Evolutionary conservation across 2,113 vertebrate genomes (phyloP).

Genomic region (Cnemophilus loriae): DNA sequence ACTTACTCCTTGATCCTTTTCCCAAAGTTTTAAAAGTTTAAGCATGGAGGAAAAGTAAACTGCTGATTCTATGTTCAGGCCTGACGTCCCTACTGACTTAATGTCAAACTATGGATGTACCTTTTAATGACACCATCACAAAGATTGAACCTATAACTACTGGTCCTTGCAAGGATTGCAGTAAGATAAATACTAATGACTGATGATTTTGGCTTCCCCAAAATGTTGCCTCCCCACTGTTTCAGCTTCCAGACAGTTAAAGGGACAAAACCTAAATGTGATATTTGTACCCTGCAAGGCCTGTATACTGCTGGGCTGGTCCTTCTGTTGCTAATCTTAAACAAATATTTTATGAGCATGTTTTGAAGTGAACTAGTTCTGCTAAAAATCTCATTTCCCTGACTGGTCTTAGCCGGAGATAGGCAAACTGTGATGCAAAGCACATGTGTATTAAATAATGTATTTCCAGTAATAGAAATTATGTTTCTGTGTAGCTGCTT

Average conservation of each 20-base stretch:
- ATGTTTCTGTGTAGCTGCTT: slow-evolving; percentile 6
- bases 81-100: neutral
- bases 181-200: neutral
- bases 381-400: slow-evolving; percentile 24
- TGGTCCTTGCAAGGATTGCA: neutral
- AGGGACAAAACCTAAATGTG: neutral
- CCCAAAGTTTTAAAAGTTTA: neutral
- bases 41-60: neutral
- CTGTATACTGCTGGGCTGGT: neutral
- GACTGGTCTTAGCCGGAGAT: neutral
- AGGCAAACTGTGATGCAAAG: neutral
- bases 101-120: neutral
- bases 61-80: neutral
- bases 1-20: neutral
- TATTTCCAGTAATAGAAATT: slow-evolving; percentile 24
- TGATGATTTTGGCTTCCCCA: neutral
- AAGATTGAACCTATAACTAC: neutral
- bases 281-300: neutral
- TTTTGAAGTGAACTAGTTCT: slow-evolving; percentile 4
- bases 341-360: slow-evolving; percentile 15
- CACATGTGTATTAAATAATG: slow-evolving; percentile 31
- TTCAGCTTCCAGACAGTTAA: neutral
- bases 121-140: neutral
- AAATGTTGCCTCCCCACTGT: neutral
- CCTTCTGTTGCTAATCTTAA: neutral